These are phyloP conservation scores for Druon quercuslanigerum DNA, from an alignment of 1,140 invertebrate species.

Conservation along the genomic window DNA sequence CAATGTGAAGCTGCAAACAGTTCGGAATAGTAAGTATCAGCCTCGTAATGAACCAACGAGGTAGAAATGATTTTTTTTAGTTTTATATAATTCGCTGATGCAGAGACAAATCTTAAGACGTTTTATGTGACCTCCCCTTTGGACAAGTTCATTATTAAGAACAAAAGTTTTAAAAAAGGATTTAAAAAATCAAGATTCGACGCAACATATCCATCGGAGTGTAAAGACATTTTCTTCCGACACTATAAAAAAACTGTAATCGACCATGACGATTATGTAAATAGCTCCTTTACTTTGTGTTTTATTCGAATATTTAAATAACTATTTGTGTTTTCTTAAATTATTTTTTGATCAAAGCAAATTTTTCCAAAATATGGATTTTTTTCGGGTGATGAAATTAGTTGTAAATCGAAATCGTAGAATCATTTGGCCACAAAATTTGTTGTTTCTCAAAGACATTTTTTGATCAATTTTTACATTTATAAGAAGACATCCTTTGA, in stretches of 20 bases:
- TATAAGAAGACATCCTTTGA: no score
- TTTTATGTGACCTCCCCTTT: background rate
- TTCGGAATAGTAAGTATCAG: slow-evolving; percentile 78
- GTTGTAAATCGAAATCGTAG: no score
- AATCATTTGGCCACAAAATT: no score
- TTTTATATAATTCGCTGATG: slow-evolving; percentile 18
- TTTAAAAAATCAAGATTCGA: slow-evolving; percentile 13
- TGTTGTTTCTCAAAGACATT: no score
- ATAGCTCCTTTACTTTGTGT: background rate
- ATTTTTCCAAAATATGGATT: no score
- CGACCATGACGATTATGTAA: background rate
- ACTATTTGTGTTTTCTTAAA: no score
- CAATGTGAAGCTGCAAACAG: slow-evolving; percentile 81
- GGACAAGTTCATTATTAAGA: slow-evolving; percentile 19
- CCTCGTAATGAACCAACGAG: background rate
- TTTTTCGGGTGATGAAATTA: no score
- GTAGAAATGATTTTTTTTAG: slow-evolving; percentile 1
- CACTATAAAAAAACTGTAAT: background rate
- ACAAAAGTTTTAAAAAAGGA: background rate
- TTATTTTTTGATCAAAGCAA: no score
- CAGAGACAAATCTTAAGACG: background rate
- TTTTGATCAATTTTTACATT: no score
- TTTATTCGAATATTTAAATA: no score
- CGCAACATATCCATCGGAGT: background rate
- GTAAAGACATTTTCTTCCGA: background rate